Conservation (phyloP, 2,113 vertebrate species). For the Chloropsis cyanopogon region DNA sequence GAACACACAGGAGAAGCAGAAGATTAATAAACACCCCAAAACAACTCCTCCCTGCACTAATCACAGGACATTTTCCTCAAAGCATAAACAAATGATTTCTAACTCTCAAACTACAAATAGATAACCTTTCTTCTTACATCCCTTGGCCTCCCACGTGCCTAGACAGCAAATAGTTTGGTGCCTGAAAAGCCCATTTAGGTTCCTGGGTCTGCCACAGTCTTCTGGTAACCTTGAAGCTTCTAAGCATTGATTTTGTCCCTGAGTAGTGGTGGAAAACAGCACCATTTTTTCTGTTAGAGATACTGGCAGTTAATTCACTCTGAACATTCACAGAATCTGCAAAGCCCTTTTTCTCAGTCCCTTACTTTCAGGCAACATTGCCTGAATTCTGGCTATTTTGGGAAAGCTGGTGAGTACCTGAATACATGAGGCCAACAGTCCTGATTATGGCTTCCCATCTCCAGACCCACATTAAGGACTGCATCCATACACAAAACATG, state of each 20-base stretch:
- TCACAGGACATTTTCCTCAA: neutral
- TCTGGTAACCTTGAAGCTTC: neutral
- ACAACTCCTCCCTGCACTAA: neutral
- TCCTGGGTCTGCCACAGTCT: neutral
- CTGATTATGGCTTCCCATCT: constrained; percentile 91
- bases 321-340: neutral
- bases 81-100: neutral
- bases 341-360: neutral
- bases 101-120: neutral
- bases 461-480: constrained; percentile 86
- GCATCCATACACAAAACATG: constrained; percentile 92
- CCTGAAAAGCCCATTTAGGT: neutral
- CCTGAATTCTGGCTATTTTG: neutral
- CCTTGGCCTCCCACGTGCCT: neutral
- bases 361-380: neutral
- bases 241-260: neutral
- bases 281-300: neutral
- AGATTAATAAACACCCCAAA: neutral
- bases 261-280: neutral
- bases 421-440: constrained; percentile 92
- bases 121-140: neutral
- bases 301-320: neutral
- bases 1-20: neutral
- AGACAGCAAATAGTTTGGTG: neutral
- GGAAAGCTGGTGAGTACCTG: constrained; percentile 69